A percentile compares a stretch with the other conserved stretches of the same genome.
These are phyloP conservation scores for Muricea muricata DNA, from an alignment of 92 coral and sea anemone genomes.

Conservation along the genomic window DNA sequence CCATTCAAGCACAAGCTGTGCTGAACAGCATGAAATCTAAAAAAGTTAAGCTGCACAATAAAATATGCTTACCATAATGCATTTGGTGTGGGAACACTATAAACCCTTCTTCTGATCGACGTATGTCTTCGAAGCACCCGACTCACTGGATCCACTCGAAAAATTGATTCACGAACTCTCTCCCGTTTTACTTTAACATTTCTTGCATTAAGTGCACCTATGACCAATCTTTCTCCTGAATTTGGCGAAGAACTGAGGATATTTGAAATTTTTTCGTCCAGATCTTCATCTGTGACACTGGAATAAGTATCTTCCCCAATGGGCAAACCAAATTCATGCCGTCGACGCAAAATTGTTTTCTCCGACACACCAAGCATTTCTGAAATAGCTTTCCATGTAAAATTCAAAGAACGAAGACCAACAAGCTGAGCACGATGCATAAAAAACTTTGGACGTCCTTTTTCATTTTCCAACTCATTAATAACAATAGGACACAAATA, in stretches of 20 bases:
- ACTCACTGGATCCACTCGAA: not conserved
- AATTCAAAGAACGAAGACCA: constrained; percentile 62
- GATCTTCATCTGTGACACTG: constrained; percentile 3
- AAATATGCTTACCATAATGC: constrained; percentile 16
- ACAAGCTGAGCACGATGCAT: constrained; percentile 37
- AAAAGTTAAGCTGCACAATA: no score
- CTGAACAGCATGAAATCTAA: no score
- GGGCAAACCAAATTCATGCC: constrained; percentile 24
- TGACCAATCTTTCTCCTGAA: constrained; percentile 35
- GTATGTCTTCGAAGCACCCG: not conserved
- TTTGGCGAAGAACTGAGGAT: not conserved
- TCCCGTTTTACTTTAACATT: constrained; percentile 13
- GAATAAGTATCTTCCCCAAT: not conserved
- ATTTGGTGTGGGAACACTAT: constrained; percentile 38
- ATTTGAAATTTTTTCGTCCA: not conserved
- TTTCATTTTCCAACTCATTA: no score
- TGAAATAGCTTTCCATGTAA: constrained; percentile 57
- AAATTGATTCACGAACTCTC: constrained; percentile 13
- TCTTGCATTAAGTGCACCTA: not conserved
- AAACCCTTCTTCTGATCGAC: not conserved
- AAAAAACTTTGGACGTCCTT: constrained; percentile 59
- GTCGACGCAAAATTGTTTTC: constrained; percentile 58
- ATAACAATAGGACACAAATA: no score
- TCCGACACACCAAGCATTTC: constrained; percentile 65
- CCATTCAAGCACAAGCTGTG: no score